Evolutionary conservation across 1,140 invertebrate species (phyloP).

Genomic region (Mizuhopecten yessoensis): DNA sequence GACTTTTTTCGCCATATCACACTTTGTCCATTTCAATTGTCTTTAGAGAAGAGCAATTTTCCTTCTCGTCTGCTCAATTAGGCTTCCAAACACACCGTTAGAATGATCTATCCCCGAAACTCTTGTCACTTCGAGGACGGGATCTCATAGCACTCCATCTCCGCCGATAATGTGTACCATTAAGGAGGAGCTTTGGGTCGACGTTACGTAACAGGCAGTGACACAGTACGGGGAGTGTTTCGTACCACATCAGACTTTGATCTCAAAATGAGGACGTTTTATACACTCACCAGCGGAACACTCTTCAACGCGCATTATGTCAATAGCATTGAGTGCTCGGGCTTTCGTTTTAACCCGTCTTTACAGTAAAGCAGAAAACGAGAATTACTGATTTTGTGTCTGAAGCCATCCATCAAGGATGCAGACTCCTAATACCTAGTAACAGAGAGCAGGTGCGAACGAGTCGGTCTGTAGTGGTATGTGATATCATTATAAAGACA

Average conservation of each 20-base stretch:
- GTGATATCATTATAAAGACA: slow-evolving; percentile 1
- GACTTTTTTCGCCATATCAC: neutral
- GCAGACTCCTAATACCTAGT: neutral
- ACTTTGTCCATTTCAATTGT: slow-evolving; percentile 39
- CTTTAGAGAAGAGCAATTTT: slow-evolving; percentile 27
- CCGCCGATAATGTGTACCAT: neutral
- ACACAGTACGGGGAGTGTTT: neutral
- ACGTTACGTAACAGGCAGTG: neutral
- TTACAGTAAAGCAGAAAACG: neutral
- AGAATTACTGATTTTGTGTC: neutral
- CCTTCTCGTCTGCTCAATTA: slow-evolving; percentile 13
- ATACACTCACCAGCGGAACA: neutral
- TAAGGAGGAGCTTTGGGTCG: neutral
- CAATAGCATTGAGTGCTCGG: neutral
- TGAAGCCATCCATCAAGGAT: slow-evolving; percentile 2
- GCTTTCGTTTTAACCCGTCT: neutral
- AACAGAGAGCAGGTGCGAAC: neutral
- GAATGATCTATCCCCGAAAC: neutral
- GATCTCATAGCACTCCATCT: neutral
- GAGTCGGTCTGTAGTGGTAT: neutral
- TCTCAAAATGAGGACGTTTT: neutral
- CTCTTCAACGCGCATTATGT: slow-evolving; percentile 2
- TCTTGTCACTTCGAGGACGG: neutral
- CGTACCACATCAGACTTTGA: neutral
- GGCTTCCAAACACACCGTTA: neutral